Base-by-base conservation (phyloP, 2,797 vertebrate genomes). In the Echeneis naucrates region DNA sequence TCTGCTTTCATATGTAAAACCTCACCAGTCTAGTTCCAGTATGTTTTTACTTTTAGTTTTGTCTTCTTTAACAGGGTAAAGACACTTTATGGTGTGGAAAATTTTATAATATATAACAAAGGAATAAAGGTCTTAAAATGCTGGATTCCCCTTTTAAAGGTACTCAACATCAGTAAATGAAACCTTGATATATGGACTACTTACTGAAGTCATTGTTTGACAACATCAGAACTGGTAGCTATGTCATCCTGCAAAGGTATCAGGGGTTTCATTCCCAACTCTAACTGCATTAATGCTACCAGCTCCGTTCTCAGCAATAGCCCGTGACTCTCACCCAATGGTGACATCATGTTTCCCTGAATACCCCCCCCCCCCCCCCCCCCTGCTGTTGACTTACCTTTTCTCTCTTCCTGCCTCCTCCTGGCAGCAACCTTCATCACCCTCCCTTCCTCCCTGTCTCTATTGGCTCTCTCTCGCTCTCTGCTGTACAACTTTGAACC, bases 241-340 rank as follows among this genome's bases (percentile, higher is more conserved):
- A 71, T 12, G 51, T 65, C 54, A 40, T 73, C 68, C 78, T 90
- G 88, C 92, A 91, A 93, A 85, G 73, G 48, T 81, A 89, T 71
- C 58, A 17, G 82, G 75, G 83, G 61, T 84, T 92, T 87, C 69
- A 76, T 88, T 87, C 85, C 55, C 85, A 92, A 63, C 77, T 77
- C 64, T 35, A 23, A 68, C 69, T 80, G 80, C 58, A n/a, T 83
- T 52, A 44, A 63, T 19, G 62, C 75, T 82, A 80, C 78, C 84
- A 81, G 75, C 35, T 72, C 16, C 60, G 40, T 44, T 53, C 59
- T 75, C 57, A 38, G 67, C 62, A 4, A 75, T 75, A 79, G 70
- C 68, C 68, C 52, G 0, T 55, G 58, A 61, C 56, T 74, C 26
- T 61, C 40, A 35, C 38, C n/a, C 11, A 47, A 53, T 11, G 16